phyloP scores from a whole-genome alignment of 2,888 invertebrate genomes.

The Eupsilia transversa region DNA sequence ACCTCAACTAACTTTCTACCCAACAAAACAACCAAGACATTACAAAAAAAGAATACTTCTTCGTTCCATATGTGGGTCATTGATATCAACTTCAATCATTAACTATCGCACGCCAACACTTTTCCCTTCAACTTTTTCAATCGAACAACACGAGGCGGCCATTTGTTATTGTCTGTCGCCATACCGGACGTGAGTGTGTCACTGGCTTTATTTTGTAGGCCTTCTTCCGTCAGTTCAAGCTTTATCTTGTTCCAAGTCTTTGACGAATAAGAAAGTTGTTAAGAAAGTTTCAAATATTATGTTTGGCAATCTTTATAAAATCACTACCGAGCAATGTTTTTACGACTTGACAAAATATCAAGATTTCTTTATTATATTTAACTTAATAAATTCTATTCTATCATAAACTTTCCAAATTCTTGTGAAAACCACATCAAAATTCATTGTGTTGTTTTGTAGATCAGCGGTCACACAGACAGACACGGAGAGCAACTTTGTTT shows the following conservation, averaged over 20 bases:
- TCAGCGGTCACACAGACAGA: too few relatives aligned
- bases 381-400: background rate
- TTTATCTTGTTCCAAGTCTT: background rate
- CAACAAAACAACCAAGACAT: conserved; percentile 36
- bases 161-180: conserved; percentile 65
- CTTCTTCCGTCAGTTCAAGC: background rate
- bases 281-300: background rate
- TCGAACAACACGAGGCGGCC: conserved; percentile 68
- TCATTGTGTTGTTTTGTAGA: background rate
- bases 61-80: conserved; percentile 39
- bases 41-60: conserved; percentile 45
- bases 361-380: background rate
- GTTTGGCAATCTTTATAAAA: background rate
- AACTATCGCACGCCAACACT: conserved; percentile 53
- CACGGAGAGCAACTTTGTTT: too few relatives aligned
- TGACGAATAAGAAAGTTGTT: background rate
- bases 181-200: conserved; percentile 33
- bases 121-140: conserved; percentile 73
- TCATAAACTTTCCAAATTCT: too few relatives aligned
- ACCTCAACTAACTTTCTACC: background rate
- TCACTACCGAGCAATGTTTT: background rate
- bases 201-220: conserved; percentile 32
- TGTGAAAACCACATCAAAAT: too few relatives aligned
- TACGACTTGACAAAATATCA: background rate
- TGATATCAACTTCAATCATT: conserved; percentile 66